Evolutionary conservation across 2,888 invertebrate species (phyloP), one percentile per base, ranked within the genome.

Genomic region (Antheraea assamensis): DNA sequence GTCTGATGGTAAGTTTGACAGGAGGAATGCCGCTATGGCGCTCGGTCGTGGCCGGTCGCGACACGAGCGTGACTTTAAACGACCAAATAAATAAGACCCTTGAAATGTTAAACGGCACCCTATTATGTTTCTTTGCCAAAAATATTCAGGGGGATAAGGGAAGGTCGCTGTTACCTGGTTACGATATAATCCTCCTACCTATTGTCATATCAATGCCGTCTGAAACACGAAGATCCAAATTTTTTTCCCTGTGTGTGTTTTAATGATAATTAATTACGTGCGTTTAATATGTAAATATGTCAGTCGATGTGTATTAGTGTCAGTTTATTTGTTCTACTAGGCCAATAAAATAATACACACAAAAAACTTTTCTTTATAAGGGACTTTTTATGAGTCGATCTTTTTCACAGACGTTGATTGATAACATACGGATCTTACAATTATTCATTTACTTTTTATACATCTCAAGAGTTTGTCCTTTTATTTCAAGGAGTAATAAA

Each of bases 191-290:
- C 88, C 91, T 92, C 88, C 91, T 85, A 88, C 83, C 85, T 83
- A 89, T 90, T 93, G 93, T 93, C 92, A 86, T 93, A 92, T 94
- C 94, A 94, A 93, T 94, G 94, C 92, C 93, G 90, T 86, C 86
- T 89, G 82, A 85, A 85, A 84, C 93, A 93, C 93, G 93, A 92
- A 84, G 85, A 90, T 90, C 88, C 87, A 81, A 86, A 86, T 87
- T 88, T 89, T 90, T 52, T 92, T 92, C 88, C 86, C 81, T 85
- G 79, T 84, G 83, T 88, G 5, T 82, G n/a, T 88, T 82, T 86
- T 92, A 92, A 91, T 91, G 88, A 90, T 92, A 90, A 92, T 92
- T 92, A 92, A 92, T 93, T 90, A 92, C 88, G 82, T 82, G 85
- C 82, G 86, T 87, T 88, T 91, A 88, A 91, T 90, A 88, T 83